Base-by-base conservation (phyloP, 1,140 invertebrate species). In the Trichonephila clavata region DNA sequence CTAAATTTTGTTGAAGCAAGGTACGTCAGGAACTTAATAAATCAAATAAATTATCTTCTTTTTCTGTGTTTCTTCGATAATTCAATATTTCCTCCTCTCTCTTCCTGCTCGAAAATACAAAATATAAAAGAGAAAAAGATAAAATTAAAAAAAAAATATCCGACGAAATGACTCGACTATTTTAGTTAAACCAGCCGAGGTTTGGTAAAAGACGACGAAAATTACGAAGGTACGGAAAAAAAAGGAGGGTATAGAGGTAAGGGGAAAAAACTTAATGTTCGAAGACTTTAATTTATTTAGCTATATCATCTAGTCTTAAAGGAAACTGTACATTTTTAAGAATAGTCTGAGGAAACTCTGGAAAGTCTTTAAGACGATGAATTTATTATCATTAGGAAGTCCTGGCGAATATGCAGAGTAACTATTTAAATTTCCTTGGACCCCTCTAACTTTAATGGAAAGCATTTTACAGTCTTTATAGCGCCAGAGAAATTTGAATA, bases 201-300 rank as follows among this genome's bases (percentile, higher is more conserved):
- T 68, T 68, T 13, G 7, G 65, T 27, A 68, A 68, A 14, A 68
- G 65, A 68, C 65, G 24, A 68, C 24, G 65, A 27, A 27, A 27
- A 68, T 68, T 68, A 68, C 24, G 10, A 8, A 24, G n/a, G 18
- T 7, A 50, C 10, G 0, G 50, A 50, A 32, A 3, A 3, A 39
- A 50, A 50, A 50, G 50, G 50, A 50, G 50, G 50, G 50, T 7
- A 13, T 5, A 50, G 7, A 5, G 50, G 32, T 39, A 0, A 50
- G 50, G 10, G 50, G 24, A 3, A 50, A 81, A 81, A 0, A 6
- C 43, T 43, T 43, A 81, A 43, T 39, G 20, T 81, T 10, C 32
- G 18, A 81, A 81, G 32, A 50, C 80, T 81, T 81, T 81, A 81
- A 81, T 81, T 81, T 81, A 81, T 81, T 81, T 81, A 50, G 32